Percentiles rank a stretch among this genome's conserved stretches.
phyloP scores from a whole-genome alignment of 2,797 vertebrate species.

The Acanthiza pusilla region DNA sequence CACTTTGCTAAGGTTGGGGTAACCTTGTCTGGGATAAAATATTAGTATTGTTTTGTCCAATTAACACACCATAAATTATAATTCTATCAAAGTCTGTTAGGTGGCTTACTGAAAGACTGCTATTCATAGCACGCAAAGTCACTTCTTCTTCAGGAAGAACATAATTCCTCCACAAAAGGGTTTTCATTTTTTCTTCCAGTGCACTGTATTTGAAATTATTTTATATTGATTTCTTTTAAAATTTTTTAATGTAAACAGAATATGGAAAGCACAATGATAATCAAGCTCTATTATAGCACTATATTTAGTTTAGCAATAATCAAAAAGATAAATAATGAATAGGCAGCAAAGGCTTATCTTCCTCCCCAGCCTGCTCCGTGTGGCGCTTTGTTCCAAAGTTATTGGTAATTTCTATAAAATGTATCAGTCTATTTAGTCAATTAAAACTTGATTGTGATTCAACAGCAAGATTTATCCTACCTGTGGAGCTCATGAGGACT shows the following conservation, averaged over 20 bases:
- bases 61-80: neutral
- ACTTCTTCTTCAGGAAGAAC: neutral
- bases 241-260: conserved; percentile 18
- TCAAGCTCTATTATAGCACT: neutral
- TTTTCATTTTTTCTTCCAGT: neutral
- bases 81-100: neutral
- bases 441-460: neutral
- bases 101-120: neutral
- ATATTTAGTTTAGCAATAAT: conserved; percentile 22
- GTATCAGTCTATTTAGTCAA: neutral
- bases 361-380: neutral
- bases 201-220: neutral
- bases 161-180: neutral
- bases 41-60: neutral
- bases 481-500: neutral
- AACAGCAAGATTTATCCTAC: neutral
- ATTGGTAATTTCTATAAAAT: neutral
- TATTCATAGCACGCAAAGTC: neutral
- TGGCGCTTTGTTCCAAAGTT: neutral
- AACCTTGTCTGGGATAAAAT: neutral
- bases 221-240: neutral
- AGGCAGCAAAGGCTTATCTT: neutral
- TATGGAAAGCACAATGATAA: neutral
- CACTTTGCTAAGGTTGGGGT: neutral
- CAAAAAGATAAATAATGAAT: conserved; percentile 34